Evolutionary conservation across 2,888 invertebrate species (phyloP), one percentile per base, ranked within the genome.

Genomic region (Phalera bucephala): DNA sequence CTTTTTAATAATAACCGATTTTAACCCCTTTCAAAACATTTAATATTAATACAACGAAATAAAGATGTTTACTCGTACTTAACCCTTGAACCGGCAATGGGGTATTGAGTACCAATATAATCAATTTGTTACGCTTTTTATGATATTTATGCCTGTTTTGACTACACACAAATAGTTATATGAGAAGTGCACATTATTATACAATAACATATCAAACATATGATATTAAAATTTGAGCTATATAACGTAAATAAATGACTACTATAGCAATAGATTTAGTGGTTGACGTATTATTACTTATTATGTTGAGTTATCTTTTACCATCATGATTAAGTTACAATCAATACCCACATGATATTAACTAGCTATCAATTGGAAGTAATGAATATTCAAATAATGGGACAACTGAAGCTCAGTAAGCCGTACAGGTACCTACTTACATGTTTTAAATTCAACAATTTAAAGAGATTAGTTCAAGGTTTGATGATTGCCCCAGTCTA

Each of bases 1-100:
- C 21, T 51, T 57, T 61, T 54, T 43, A 42, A 50, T 57, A 58
- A 67, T 61, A 65, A 59, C 46, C 58, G 64, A 64, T 69, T 62
- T 43, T 40, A 64, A 72, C 73, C 82, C 76, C 75, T 73, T 73
- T 70, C 41, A 47, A 38, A 63, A 53, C 57, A 51, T 67, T 79
- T 81, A 81, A 79, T 82, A 56, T 56, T 77, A 75, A 17, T 17
- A 3, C 5, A 74, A 63, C 55, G 48, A 64, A 75, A 82, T 85
- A 62, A 75, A 86, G 80, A 80, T 83, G 82, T 84, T 85, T 82
- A 73, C 73, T 74, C 66, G 72, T 63, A 77, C 64, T 87, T 85
- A 87, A 85, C 88, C 85, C 83, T 79, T 85, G 71, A 61, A 66
- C 82, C 64, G 38, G 48, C 39, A 33, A 55, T 50, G 41, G 52